Evolutionary conservation across 2,888 invertebrate genomes (phyloP), one percentile per base, ranked within the genome.

Genomic region (Hemithea aestivaria): DNA sequence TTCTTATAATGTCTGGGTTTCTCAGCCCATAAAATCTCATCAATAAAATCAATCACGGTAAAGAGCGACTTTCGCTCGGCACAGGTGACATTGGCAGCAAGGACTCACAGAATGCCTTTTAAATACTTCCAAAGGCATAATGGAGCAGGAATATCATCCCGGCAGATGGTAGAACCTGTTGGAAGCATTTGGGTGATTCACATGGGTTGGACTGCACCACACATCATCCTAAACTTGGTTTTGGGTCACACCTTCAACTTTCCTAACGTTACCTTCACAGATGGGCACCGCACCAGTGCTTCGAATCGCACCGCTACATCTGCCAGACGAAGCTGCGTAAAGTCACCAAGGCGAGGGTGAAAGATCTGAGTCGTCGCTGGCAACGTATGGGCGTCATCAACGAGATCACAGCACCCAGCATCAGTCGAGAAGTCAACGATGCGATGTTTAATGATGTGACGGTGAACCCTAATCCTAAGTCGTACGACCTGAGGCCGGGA

Each of bases 221-320:
- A 16, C 5, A 2, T 16, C 16, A 16, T 16, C 16, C n/a, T n/a
- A n/a, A n/a, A 16, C 5, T 16, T 16, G 3, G 5, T 16, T 16
- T 16, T 4, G 16, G 16, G 5, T 16, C 16, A 16, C 2, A 4
- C 16, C 16, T 4, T 16, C 1, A 8, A 24, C 8, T 5, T 24
- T 24, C 8, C 8, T 8, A 8, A 16, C 16, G 5, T 4, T 30
- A 6, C 3, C 55, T 53, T 66, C 82, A 40, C 78, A 91, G 91
- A 62, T 94, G 94, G 94, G 88, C 88, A 30, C 88, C 91, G 1
- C 84, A 88, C 27, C 89, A 84, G 61, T 94, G 94, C 75, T 68
- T 90, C 40, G 88, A 91, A 45, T 73, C 79, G 7, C 91, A 90
- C 45, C 89, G 91, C 62, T 94, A 87, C 79, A 90, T 94, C 62